Percentiles rank a stretch among this genome's conserved stretches.
Conservation (phyloP, 1,140 invertebrate genomes). For the Holotrichia oblita region DNA sequence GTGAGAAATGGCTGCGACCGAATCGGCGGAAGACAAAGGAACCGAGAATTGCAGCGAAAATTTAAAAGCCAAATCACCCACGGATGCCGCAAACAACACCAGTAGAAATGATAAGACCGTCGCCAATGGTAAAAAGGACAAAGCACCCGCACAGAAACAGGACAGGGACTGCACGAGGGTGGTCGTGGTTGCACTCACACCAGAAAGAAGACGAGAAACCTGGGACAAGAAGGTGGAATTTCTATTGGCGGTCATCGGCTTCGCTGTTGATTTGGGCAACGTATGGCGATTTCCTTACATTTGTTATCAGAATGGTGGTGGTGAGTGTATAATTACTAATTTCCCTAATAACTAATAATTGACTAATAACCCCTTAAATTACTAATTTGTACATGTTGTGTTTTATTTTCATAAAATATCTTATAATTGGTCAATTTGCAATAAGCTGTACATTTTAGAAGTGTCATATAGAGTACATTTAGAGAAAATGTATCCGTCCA, state of each 20-base stretch:
- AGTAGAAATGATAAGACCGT: conserved; percentile 33
- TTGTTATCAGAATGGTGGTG: conserved; percentile 83
- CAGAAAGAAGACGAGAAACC: conserved; percentile 71
- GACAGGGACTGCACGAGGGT: conserved; percentile 60
- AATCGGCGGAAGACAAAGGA: conserved; percentile 39
- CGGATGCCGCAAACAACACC: conserved; percentile 34
- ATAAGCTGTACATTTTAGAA: too few species aligned
- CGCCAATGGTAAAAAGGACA: conserved; percentile 34
- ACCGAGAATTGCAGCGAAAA: conserved; percentile 28
- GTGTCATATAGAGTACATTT: too few species aligned
- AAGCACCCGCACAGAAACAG: conserved; percentile 53
- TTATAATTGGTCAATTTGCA: too few species aligned
- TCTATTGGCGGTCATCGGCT: conserved; percentile 85
- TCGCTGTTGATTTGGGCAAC: conserved; percentile 86
- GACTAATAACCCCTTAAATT: too few species aligned
- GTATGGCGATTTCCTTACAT: conserved; percentile 85
- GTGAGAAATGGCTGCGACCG: conserved; percentile 40
- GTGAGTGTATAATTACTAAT: too few species aligned
- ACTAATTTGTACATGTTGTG: too few species aligned
- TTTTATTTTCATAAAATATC: too few species aligned
- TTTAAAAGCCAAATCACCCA: conserved; percentile 40
- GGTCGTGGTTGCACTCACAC: conserved; percentile 71
- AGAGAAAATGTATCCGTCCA: too few species aligned
- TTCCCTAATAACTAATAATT: too few species aligned
- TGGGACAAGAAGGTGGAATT: conserved; percentile 91